Conservation (phyloP, 2,797 vertebrate genomes). For the Eulemur coronatus region DNA sequence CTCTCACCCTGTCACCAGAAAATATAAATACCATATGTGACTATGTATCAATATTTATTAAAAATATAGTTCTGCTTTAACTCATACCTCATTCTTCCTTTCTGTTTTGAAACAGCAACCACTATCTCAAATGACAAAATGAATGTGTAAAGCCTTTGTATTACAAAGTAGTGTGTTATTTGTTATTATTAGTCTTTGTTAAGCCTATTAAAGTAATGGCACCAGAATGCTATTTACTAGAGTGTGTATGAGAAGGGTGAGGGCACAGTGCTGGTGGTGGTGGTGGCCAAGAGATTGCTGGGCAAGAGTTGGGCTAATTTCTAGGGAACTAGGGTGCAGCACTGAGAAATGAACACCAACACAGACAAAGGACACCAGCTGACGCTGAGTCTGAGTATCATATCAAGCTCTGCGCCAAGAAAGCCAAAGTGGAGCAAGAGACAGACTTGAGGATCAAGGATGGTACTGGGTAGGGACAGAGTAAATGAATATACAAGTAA, state of each 20-base stretch:
- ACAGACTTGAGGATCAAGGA: neutral
- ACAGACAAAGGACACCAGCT: neutral
- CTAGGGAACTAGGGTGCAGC: neutral
- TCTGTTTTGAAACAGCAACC: neutral
- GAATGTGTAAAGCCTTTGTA: neutral
- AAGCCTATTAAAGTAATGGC: neutral
- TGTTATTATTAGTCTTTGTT: neutral
- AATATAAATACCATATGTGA: neutral
- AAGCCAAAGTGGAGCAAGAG: neutral
- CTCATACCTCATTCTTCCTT: neutral
- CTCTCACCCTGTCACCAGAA: neutral
- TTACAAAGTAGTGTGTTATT: neutral
- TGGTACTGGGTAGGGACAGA: neutral
- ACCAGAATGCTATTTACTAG: neutral
- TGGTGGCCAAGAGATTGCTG: fast-evolving
- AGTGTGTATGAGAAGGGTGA: neutral
- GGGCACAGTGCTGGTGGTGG: neutral
- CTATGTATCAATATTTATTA: neutral
- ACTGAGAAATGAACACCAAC: neutral
- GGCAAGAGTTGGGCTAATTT: neutral
- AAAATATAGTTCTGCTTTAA: neutral
- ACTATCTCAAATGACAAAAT: neutral
- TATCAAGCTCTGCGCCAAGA: neutral
- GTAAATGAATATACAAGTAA: neutral
- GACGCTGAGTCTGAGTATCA: neutral